Base-by-base conservation (phyloP, 2,888 invertebrate genomes). In the Ligdia adustata region DNA sequence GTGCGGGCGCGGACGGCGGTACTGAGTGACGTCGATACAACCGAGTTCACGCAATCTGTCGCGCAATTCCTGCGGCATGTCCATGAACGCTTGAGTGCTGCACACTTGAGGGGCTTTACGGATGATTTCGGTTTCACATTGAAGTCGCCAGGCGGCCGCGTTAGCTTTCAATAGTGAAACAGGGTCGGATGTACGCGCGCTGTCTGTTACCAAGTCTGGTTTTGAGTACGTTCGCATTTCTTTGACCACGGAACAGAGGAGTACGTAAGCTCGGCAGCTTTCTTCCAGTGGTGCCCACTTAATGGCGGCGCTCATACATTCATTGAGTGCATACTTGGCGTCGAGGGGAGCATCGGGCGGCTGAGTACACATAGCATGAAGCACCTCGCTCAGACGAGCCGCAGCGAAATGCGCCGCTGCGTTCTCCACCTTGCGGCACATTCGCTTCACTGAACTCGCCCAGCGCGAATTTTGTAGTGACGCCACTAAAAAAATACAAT, bases 391-490 rank as follows among this genome's bases (percentile, higher is more conserved):
- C 56, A 97, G 95, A 73, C 96, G 94, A 52, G 94, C 93, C 2
- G 95, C 93, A 26, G 96, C 92, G 76, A 93, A 97, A 67, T 94
- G 93, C 52, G 96, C 94, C 18, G 95, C 94, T 0, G 95, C 93
- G 64, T 96, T 96, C 34, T 96, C 89, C 7, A 98, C 91, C 65
- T 95, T 95, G 2, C 95, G 93, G 14, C 96, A 95, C 73, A 97
- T 89, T 51, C 93, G 92, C 56, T 94, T 94, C 7, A 97, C 94
- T 1, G 93, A 92, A 57, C 95, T 95, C 0, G 96, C 94, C 97
- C 98, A 98, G 49, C 96, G 92, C 27, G 95, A 93, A 52, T 93
- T 93, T 4, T 96, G 95, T 54, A 97, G 87, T 26, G 94, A 94
- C 2, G 94, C 93, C 61, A 75, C 87, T 85, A 41, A 7, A 34